These are phyloP conservation scores for Eurytoma adleriae DNA, from an alignment of 2,888 invertebrate species.

Conservation along the genomic window DNA sequence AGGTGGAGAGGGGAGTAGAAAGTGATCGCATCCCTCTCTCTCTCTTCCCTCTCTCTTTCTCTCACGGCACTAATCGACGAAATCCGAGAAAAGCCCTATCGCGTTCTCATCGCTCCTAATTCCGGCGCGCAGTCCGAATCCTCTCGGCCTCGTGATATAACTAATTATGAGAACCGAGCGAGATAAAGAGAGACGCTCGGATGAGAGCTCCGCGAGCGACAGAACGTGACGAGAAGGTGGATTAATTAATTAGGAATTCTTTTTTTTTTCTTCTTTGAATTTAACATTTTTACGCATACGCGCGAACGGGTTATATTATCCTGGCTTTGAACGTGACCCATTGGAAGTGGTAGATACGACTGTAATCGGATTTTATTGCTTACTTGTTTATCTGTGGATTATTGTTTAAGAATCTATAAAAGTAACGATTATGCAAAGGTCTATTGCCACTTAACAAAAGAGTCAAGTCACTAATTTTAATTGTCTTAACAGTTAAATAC, in stretches of 20 bases:
- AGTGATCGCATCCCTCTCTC: constrained; percentile 20
- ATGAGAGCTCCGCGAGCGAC: not conserved
- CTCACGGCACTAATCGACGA: constrained; percentile 64
- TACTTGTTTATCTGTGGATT: no score
- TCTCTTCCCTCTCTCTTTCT: constrained; percentile 11
- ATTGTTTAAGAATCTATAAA: no score
- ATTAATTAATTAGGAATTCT: constrained; percentile 24
- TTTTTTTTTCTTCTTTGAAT: no score
- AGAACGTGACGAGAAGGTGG: constrained; percentile 12
- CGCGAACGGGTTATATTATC: no score
- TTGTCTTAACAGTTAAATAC: no score
- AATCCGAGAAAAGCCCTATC: constrained; percentile 63
- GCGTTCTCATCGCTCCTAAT: constrained; percentile 58
- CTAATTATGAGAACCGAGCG: constrained; percentile 6
- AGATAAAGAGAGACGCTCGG: not conserved
- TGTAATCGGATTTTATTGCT: no score
- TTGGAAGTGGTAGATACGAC: no score
- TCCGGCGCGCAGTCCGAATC: constrained; percentile 17
- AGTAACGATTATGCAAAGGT: no score
- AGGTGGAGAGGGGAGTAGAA: not conserved
- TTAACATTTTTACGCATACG: no score
- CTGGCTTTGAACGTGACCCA: no score
- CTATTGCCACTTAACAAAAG: no score
- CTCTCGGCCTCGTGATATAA: constrained; percentile 21
- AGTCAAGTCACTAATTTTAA: no score